These are phyloP conservation scores for Myopa tessellatipennis DNA, from an alignment of 2,888 invertebrate genomes.

Conservation along the genomic window DNA sequence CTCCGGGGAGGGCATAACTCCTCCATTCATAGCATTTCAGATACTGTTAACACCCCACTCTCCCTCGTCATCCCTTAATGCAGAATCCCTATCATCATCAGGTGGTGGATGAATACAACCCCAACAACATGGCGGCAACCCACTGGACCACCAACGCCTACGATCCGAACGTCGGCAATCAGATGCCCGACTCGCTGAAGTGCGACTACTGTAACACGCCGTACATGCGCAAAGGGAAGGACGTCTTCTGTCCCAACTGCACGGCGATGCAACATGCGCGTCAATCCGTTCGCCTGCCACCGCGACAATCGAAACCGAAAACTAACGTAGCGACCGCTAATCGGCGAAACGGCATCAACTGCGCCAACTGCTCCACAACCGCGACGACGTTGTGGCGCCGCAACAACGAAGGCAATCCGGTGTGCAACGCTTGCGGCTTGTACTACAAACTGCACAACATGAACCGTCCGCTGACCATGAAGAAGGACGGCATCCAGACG, in stretches of 20 bases:
- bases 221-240: constrained; percentile 58
- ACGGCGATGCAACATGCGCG: constrained; percentile 51
- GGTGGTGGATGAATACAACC: constrained; percentile 63
- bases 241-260: constrained; percentile 54
- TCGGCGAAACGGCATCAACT: constrained; percentile 67
- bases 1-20: not conserved
- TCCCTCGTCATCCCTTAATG: constrained; percentile 39
- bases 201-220: constrained; percentile 60
- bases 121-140: constrained; percentile 55
- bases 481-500: constrained; percentile 98
- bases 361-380: constrained; percentile 75
- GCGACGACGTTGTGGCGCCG: constrained; percentile 86
- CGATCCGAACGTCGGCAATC: constrained; percentile 51
- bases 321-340: constrained; percentile 62
- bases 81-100: constrained; percentile 63
- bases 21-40: too few relatives aligned
- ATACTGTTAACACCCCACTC: constrained; percentile 12
- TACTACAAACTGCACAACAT: constrained; percentile 69
- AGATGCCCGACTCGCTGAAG: constrained; percentile 54
- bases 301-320: constrained; percentile 63
- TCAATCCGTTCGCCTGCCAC: constrained; percentile 53
- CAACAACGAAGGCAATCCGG: constrained; percentile 86
- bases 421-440: constrained; percentile 84
- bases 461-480: constrained; percentile 95
- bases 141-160: constrained; percentile 57